Evolutionary conservation across 1,140 invertebrate species (phyloP), one percentile per base, ranked within the genome.

Genomic region (Tribolium madens): DNA sequence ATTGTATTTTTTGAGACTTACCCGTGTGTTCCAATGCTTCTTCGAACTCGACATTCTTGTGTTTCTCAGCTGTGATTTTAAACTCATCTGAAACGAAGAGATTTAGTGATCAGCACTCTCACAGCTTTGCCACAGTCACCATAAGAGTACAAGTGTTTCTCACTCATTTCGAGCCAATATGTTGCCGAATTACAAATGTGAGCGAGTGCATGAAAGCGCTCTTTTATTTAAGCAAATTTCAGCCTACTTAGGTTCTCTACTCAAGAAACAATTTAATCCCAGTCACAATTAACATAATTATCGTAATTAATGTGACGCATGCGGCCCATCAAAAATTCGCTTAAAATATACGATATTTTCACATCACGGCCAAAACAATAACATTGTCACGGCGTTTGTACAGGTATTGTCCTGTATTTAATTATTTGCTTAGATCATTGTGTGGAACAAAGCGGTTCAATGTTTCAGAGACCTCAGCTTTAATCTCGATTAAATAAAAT

Each of bases 1-100:
- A 15, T 48, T 12, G 48, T 36, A n/a, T 73, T 70, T 70, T 52
- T 31, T 13, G 15, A 31, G 2, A 48, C 48, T 78, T 71, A 78
- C 76, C 73, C 7, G 76, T 60, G 13, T 47, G 33, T 69, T 68
- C 48, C 1, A 78, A n/a, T 5, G 76, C 76, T 14, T 75, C 73
- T 31, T 78, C 76, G 50, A 78, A 73, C 10, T 77, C 71, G 13
- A 77, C 76, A 17, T 53, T 47, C 47, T 64, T 77, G 36, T 50
- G 47, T 21, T 71, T 71, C 15, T 71, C 47, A 14, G 47, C n/a
- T n/a, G 18, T 17, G 9, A 48, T 71, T 48, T 71, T 50, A 12
- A 50, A 71, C 42, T 47, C 42, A 47, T 76, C 68, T 60, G 48
- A 18, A 72, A 50, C 31, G 21, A 46, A 13, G 13, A n/a, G 36